Evolutionary conservation across 2,797 vertebrate species (phyloP).

Genomic region (Sebastes melanostomus): DNA sequence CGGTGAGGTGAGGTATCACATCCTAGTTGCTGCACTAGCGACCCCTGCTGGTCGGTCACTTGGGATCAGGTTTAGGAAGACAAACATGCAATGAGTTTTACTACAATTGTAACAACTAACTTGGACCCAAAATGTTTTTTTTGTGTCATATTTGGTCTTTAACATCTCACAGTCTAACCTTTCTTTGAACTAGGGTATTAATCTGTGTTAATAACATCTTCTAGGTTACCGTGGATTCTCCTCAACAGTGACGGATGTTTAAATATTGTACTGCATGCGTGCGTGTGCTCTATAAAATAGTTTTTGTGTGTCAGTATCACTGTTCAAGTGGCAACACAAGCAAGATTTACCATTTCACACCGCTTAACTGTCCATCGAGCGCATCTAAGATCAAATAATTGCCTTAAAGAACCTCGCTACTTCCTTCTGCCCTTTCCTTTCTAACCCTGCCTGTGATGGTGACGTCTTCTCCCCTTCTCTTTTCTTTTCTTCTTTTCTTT

Average conservation of each 20-base stretch:
- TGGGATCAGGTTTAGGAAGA: background rate
- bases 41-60: background rate
- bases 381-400: background rate
- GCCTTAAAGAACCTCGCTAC: slow-evolving; percentile 7
- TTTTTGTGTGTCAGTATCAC: too few relatives aligned
- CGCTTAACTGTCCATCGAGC: background rate
- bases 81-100: background rate
- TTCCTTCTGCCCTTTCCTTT: slow-evolving; percentile 39
- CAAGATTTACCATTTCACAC: background rate
- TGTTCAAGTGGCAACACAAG: background rate
- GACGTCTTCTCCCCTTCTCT: slow-evolving; percentile 57
- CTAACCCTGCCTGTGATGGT: slow-evolving; percentile 49
- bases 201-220: background rate
- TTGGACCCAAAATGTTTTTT: background rate
- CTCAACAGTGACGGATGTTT: background rate
- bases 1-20: background rate
- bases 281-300: background rate
- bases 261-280: slow-evolving; percentile 18
- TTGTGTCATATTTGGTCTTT: background rate
- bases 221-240: background rate
- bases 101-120: background rate
- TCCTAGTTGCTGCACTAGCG: background rate
- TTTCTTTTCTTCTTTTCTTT: slow-evolving; percentile 61
- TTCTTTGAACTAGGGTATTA: background rate
- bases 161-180: background rate